These are phyloP conservation scores for Patella depressa DNA, from an alignment of 2,888 invertebrate genomes.

Conservation along the genomic window DNA sequence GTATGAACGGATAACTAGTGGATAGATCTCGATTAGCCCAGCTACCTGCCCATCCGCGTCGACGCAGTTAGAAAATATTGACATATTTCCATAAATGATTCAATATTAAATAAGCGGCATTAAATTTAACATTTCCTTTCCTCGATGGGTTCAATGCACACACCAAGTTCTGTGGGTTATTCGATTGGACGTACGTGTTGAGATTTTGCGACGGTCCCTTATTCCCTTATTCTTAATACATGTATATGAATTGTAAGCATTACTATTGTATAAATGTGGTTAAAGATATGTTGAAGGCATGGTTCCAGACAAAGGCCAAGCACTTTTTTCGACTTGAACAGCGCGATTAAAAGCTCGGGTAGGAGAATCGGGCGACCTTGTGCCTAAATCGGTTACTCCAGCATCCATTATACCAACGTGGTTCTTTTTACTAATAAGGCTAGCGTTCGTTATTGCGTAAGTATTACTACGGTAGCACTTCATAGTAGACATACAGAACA, in stretches of 20 bases:
- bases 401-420: conserved; percentile 60
- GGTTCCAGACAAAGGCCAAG: conserved; percentile 46
- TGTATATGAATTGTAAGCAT: not conserved
- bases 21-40: too few relatives aligned
- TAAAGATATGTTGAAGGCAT: conserved; percentile 42
- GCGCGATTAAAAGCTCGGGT: conserved; percentile 52
- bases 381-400: not conserved
- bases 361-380: conserved; percentile 39
- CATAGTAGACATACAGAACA: conserved; percentile 67
- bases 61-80: too few relatives aligned
- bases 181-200: too few relatives aligned
- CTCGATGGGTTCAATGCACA: too few relatives aligned
- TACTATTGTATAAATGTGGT: not conserved
- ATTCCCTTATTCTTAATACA: too few relatives aligned
- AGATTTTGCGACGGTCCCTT: too few relatives aligned
- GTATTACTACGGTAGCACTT: conserved; percentile 65
- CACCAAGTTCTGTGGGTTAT: too few relatives aligned
- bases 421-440: conserved; percentile 63
- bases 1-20: too few relatives aligned
- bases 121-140: too few relatives aligned
- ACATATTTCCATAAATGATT: too few relatives aligned
- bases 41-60: too few relatives aligned
- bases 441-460: conserved; percentile 66
- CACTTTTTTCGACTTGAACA: conserved; percentile 42
- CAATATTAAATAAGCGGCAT: too few relatives aligned